Conservation (phyloP, 2,888 invertebrate species). For the Drosophila niveifrons region DNA sequence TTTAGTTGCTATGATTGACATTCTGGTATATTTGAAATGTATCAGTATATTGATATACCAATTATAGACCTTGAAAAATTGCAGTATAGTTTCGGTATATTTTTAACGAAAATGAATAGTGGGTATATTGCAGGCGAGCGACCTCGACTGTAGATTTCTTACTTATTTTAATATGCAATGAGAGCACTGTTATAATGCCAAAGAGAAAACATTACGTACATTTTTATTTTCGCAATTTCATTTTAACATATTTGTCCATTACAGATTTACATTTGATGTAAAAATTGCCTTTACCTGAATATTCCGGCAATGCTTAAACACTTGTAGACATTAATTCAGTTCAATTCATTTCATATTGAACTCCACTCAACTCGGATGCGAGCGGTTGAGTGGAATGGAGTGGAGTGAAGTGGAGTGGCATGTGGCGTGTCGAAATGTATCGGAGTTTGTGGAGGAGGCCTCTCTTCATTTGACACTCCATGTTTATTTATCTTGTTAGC, state of each 20-base stretch:
- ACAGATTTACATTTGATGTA: too few relatives aligned
- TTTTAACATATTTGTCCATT: not conserved
- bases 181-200: constrained; percentile 5
- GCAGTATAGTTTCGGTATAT: too few relatives aligned
- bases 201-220: constrained; percentile 16
- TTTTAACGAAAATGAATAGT: too few relatives aligned
- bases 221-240: not conserved
- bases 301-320: not conserved
- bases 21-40: too few relatives aligned
- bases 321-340: constrained; percentile 5
- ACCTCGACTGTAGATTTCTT: too few relatives aligned
- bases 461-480: constrained; percentile 46
- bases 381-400: not conserved
- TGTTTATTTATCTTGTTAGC: constrained; percentile 60
- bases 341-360: not conserved
- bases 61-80: too few relatives aligned
- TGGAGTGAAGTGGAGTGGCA: not conserved
- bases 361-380: not conserved
- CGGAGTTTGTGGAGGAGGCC: constrained; percentile 34
- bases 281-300: not conserved
- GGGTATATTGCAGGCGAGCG: too few relatives aligned
- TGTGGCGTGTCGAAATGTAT: constrained; percentile 26
- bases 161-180: constrained; percentile 26
- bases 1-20: too few relatives aligned
- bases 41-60: too few relatives aligned